Evolutionary conservation across 2,888 invertebrate genomes (phyloP).

Genomic region (Octonoba sinensis): DNA sequence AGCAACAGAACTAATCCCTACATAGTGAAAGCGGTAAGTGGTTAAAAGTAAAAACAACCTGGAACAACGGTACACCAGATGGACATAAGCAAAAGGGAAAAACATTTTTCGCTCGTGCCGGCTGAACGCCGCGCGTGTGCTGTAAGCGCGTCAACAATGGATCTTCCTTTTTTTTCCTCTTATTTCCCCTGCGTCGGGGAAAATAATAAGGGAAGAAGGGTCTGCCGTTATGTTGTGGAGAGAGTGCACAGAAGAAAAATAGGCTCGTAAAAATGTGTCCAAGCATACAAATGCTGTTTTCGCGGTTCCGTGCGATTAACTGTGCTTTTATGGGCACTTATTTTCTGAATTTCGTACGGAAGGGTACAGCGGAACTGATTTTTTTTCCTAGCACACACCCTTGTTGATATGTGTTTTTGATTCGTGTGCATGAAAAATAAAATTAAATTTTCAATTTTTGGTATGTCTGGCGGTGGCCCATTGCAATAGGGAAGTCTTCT

Average conservation of each 20-base stretch:
- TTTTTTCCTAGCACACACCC: too few species aligned
- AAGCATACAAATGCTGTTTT: too few species aligned
- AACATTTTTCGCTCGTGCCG: conserved; percentile 46
- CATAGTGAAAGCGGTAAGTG: conserved; percentile 47
- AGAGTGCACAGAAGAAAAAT: conserved; percentile 6
- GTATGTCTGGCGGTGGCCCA: too few species aligned
- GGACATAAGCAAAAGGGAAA: conserved; percentile 34
- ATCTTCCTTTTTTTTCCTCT: background rate
- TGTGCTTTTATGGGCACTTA: too few species aligned
- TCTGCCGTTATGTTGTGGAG: conserved; percentile 36
- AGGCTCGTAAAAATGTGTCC: too few species aligned
- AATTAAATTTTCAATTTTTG: too few species aligned
- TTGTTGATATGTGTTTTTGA: too few species aligned
- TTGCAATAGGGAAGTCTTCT: too few species aligned
- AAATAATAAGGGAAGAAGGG: conserved; percentile 6
- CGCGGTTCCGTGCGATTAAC: too few species aligned
- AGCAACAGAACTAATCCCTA: conserved; percentile 9
- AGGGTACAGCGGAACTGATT: too few species aligned
- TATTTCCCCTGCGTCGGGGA: conserved; percentile 5
- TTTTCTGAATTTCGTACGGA: too few species aligned
- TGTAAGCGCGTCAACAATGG: conserved; percentile 6
- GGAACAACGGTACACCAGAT: conserved; percentile 14
- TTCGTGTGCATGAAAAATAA: too few species aligned
- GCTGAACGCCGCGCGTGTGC: conserved; percentile 19
- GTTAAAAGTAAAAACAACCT: conserved; percentile 36